Evolutionary conservation across 2,797 vertebrate species (phyloP).

Genomic region (Coracias cyanogaster): DNA sequence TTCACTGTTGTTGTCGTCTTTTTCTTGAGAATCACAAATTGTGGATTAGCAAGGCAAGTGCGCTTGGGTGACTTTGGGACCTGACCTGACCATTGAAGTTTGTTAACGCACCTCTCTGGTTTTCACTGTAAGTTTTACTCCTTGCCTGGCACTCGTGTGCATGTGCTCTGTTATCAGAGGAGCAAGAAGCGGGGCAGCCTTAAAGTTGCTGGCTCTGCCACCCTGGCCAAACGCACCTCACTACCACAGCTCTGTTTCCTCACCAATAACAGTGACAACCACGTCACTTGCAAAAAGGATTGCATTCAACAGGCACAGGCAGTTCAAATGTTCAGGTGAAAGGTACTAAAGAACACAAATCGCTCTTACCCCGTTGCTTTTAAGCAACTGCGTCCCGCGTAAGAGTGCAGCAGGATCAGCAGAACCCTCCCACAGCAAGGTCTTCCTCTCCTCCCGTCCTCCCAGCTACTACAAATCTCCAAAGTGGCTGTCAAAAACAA

Average conservation of each 20-base stretch:
- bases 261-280: background rate
- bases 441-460: background rate
- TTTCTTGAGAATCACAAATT: slow-evolving; percentile 64
- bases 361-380: background rate
- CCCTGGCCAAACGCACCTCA: background rate
- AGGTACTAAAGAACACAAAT: background rate
- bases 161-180: fast-evolving
- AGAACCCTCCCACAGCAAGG: background rate
- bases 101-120: background rate
- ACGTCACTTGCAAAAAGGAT: fast-evolving
- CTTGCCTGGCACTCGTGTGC: background rate
- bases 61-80: slow-evolving; percentile 49
- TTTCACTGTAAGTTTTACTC: background rate
- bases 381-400: background rate
- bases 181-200: fast-evolving
- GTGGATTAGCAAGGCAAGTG: slow-evolving; percentile 54
- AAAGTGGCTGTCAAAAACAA: background rate
- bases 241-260: background rate
- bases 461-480: background rate
- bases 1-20: background rate
- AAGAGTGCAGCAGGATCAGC: background rate
- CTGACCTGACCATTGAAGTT: background rate
- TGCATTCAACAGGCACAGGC: background rate
- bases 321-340: background rate
- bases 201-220: background rate